A percentile compares a stretch with the other conserved stretches of the same genome.
Conservation (phyloP, 2,113 vertebrate genomes). For the Eclectus roratus region DNA sequence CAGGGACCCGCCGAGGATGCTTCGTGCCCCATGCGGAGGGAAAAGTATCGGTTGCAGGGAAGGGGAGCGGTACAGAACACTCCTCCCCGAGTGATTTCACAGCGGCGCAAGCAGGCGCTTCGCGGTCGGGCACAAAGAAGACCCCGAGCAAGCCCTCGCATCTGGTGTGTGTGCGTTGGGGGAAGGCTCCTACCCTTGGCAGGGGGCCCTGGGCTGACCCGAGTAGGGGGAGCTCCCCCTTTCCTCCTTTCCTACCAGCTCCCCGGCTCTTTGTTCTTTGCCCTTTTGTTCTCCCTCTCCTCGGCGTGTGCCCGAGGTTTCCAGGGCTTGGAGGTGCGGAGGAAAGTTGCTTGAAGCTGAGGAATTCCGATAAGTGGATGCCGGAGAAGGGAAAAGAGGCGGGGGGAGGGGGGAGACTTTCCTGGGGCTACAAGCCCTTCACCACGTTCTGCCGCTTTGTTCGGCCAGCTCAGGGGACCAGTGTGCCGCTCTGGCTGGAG, state of each 20-base stretch:
- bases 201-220: not conserved
- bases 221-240: not conserved
- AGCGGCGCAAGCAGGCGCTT: not conserved
- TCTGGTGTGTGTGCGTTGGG: not conserved
- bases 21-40: not conserved
- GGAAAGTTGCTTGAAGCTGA: not conserved
- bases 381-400: not conserved
- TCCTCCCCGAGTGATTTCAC: not conserved
- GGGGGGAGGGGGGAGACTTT: not conserved
- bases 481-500: not conserved
- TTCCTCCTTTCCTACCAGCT: not conserved
- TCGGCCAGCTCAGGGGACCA: not conserved
- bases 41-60: not conserved
- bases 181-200: not conserved
- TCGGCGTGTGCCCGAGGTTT: not conserved
- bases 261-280: constrained; percentile 33
- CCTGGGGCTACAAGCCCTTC: not conserved
- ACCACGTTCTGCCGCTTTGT: not conserved
- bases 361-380: not conserved
- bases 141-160: not conserved
- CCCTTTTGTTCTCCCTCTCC: constrained; percentile 26
- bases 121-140: not conserved
- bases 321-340: not conserved
- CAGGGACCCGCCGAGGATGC: not conserved
- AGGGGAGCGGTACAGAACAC: not conserved